Base-by-base conservation (phyloP, 2,888 invertebrate genomes). In the Punctoribates punctum region DNA sequence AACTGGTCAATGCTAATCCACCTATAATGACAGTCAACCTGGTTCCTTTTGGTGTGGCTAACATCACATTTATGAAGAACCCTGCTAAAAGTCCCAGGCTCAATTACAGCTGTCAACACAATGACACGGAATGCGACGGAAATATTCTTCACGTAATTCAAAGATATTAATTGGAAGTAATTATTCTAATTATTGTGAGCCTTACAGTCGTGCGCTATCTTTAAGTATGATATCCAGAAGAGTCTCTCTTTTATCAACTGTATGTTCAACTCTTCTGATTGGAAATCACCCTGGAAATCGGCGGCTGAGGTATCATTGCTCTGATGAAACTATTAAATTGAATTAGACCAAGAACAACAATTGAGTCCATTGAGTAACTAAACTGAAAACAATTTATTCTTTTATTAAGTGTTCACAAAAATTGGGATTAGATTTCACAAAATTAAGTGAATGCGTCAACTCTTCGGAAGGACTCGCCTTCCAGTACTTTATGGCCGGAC, bases 191-290 rank as follows among this genome's bases (percentile, higher is more conserved):
- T 34, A 34, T 34, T 34, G n/a, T n/a, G n/a, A n/a, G n/a, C n/a
- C n/a, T 34, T 34, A 34, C 3, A 34, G 34, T 34, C 34, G 3
- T 34, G 34, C 8, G 34, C 34, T 34, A 8, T 34, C 34, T 5
- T 34, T 34, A 34, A 34, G 8, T 34, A 34, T 8, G 34, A 34
- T 34, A 34, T 34, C 34, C 4, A 34, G 34, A 34, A 65, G 25
- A 65, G 62, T 29, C 3, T 65, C 11, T 6, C 25, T 29, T 25
- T 65, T 9, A 15, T 29, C 11, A 65, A 65, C 17, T 65, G 62
- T n/a, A 65, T 65, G 62, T 65, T 65, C 25, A n/a, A 11, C 8
- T 65, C 62, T 11, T 11, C 27, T 65, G 5, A 65, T 34, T 65
- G 62, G 62, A 25, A 13, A 25, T 29, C 27, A 11, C 62, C 62